Evolutionary conservation across 2,888 invertebrate genomes (phyloP), one percentile per base, ranked within the genome.

Genomic region (Caenorhabditis wallacei): DNA sequence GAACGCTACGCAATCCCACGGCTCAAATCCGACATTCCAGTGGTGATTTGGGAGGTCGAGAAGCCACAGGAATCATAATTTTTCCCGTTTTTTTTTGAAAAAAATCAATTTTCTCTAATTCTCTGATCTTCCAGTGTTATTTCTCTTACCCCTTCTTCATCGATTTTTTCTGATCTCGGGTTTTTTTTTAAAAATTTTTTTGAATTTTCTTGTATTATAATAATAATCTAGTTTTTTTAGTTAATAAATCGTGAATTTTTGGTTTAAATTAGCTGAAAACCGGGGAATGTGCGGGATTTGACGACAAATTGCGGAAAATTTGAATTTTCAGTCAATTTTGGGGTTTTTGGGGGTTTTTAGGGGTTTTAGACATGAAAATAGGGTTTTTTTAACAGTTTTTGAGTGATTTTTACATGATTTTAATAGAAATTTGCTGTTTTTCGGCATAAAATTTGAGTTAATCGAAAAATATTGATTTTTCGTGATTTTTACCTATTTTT

Each of bases 1-100:
- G 87, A 87, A 51, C 71, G 71, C n/a, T 85, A 83, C 46, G 59
- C 64, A 20, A 87, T 87, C 54, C 87, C 87, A 11, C 82, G 87
- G 16, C 80, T 87, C 30, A 81, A 81, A 46, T 63, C 81, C 40
- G 87, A 87, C 64, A 68, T 85, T 11, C 87, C 87, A 10, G 83
- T 85, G 22, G 87, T 87, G 2, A 82, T 87, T 56, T 75, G 80
- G 68, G 87, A 87, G 56, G 66, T 87, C 0, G 66, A 57, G 30
- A 18, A 18, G 35, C 24, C 53, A n/a, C 46, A 35, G 22, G 54
- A 69, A 8, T 11, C 64, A 16, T 64, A 51, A 64, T 30, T 13
- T 53, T 43, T 43, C 11, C 13, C 11, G 43, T 51, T 51, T 51
- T 53, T 53, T 53, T 24, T 24, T 11, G 11, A 53, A 22, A 22